Percentiles rank a stretch among this genome's conserved stretches.
Evolutionary conservation across 2,888 invertebrate genomes (phyloP).

Genomic region (Automeris io): DNA sequence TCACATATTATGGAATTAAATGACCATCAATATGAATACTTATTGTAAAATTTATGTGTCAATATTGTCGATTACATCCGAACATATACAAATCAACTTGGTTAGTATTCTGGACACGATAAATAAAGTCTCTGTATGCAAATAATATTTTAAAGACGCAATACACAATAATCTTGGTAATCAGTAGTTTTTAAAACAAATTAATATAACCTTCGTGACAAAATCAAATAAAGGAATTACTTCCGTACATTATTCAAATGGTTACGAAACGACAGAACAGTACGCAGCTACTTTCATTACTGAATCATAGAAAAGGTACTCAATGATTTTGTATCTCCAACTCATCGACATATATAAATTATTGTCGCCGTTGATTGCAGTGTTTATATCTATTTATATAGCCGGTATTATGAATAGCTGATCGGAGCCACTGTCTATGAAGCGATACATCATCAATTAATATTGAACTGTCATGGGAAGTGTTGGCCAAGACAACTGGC

Average conservation of each 20-base stretch:
- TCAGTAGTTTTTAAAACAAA: background rate
- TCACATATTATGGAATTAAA: too few relatives aligned
- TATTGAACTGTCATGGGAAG: slow-evolving; percentile 46
- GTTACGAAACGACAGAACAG: background rate
- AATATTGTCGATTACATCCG: background rate
- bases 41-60: background rate
- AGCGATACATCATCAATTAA: slow-evolving; percentile 47
- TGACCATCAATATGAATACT: background rate
- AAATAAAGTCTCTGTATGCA: background rate
- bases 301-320: background rate
- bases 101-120: background rate
- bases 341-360: slow-evolving; percentile 1
- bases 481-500: slow-evolving; percentile 40
- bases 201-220: background rate
- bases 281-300: slow-evolving; percentile 2
- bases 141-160: background rate
- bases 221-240: background rate
- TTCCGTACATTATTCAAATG: slow-evolving; percentile 1
- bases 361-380: slow-evolving; percentile 25
- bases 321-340: background rate
- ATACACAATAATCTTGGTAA: slow-evolving; percentile 1
- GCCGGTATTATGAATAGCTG: slow-evolving; percentile 4
- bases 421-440: slow-evolving; percentile 25
- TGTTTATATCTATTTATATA: slow-evolving; percentile 18
- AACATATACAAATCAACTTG: background rate